These are phyloP conservation scores for Callocephalon fimbriatum DNA, from an alignment of 2,113 vertebrate genomes.

Conservation along the genomic window DNA sequence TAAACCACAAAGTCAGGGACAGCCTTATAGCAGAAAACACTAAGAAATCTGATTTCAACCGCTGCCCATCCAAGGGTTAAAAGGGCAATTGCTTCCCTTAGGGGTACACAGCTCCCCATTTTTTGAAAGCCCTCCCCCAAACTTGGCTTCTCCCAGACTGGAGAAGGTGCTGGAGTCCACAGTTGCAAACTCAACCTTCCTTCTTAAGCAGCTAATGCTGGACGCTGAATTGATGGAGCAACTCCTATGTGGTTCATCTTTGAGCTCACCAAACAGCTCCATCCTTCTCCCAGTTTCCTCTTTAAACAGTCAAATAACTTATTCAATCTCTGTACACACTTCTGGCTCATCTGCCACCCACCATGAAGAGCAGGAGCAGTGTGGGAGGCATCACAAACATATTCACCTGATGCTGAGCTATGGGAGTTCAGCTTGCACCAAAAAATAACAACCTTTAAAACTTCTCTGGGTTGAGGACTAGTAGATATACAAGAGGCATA, in stretches of 20 bases:
- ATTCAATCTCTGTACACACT: neutral
- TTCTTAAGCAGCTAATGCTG: neutral
- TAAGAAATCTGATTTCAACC: neutral
- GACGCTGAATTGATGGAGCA: neutral
- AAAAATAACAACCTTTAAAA: neutral
- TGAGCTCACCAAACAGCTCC: neutral
- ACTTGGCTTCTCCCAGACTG: neutral
- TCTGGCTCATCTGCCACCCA: neutral
- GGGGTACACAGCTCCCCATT: neutral
- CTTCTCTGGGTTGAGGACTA: neutral
- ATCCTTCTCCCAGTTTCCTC: neutral
- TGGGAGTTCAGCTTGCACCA: neutral
- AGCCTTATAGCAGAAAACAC: neutral
- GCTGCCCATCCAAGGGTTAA: neutral
- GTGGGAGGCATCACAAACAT: neutral
- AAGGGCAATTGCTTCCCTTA: neutral
- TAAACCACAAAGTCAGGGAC: neutral
- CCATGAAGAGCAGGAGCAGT: neutral
- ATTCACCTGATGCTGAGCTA: neutral
- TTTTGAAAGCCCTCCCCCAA: neutral
- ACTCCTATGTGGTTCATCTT: neutral
- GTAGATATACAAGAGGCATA: neutral
- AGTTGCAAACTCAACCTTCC: neutral
- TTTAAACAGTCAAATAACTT: neutral
- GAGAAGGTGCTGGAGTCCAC: neutral